phyloP scores from a whole-genome alignment of 2,888 invertebrate species.

The Patella pellucida region DNA sequence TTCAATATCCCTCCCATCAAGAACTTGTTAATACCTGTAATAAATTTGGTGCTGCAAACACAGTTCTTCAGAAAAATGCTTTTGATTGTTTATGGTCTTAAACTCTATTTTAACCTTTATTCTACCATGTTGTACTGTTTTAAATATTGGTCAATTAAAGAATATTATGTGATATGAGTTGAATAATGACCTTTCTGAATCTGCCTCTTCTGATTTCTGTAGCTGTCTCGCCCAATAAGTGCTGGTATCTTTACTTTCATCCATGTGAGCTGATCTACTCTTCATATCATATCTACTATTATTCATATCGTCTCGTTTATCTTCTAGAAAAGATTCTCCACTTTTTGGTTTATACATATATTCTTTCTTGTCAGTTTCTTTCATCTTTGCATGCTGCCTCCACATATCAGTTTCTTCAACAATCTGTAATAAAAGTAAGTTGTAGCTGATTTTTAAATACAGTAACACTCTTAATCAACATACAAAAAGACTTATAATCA shows the following conservation, averaged over 20 bases:
- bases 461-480: too few relatives aligned
- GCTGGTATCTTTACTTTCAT: constrained; percentile 24
- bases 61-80: too few relatives aligned
- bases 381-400: constrained; percentile 36
- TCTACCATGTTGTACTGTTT: not conserved
- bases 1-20: too few relatives aligned
- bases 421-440: constrained; percentile 40
- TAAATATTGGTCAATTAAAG: not conserved
- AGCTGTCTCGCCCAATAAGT: constrained; percentile 56
- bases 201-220: constrained; percentile 49
- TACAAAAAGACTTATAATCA: too few relatives aligned
- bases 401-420: constrained; percentile 62
- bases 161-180: not conserved
- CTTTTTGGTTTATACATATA: not conserved
- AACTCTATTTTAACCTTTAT: not conserved
- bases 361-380: constrained; percentile 9
- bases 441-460: too few relatives aligned
- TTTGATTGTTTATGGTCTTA: too few relatives aligned
- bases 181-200: constrained; percentile 52
- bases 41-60: too few relatives aligned
- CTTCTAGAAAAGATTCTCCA: constrained; percentile 16
- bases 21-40: too few relatives aligned
- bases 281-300: constrained; percentile 20
- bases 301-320: constrained; percentile 26
- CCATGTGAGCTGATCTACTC: constrained; percentile 1